These are phyloP conservation scores for Amazona guildingii DNA, from an alignment of 2,113 vertebrate species.

Conservation along the genomic window DNA sequence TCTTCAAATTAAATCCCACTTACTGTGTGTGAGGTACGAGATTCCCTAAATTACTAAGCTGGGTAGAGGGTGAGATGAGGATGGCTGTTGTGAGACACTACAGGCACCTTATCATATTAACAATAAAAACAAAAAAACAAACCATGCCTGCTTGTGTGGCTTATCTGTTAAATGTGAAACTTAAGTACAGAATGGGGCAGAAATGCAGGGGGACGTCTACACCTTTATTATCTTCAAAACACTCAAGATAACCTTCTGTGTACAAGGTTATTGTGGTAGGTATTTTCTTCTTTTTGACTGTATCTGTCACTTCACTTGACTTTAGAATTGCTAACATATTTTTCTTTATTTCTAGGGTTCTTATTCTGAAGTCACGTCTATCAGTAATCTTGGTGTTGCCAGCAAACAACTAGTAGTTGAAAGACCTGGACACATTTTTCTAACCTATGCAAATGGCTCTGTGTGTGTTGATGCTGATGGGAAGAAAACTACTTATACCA, in stretches of 20 bases:
- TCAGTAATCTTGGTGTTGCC: constrained; percentile 89
- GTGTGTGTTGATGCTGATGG: constrained; percentile 76
- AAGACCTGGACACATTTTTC: constrained; percentile 76
- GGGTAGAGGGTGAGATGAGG: background rate
- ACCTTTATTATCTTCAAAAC: background rate
- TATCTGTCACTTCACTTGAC: background rate
- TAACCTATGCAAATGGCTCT: constrained; percentile 88
- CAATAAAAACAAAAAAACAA: background rate
- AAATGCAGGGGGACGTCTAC: background rate
- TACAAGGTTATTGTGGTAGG: background rate
- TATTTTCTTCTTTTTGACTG: background rate
- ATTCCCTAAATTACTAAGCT: background rate
- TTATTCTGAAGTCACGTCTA: constrained; percentile 76
- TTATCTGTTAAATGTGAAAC: background rate
- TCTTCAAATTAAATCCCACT: background rate
- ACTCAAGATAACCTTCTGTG: background rate
- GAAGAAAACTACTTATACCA: constrained; percentile 74
- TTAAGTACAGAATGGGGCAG: background rate
- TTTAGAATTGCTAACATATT: background rate
- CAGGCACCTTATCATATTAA: background rate
- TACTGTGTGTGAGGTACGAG: background rate
- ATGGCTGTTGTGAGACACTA: background rate
- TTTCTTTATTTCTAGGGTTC: constrained; percentile 58
- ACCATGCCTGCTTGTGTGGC: background rate
- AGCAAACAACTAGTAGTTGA: constrained; percentile 81